Evolutionary conservation across 2,888 invertebrate genomes (phyloP), one percentile per base, ranked within the genome.

Genomic region (Apodemia mormo): DNA sequence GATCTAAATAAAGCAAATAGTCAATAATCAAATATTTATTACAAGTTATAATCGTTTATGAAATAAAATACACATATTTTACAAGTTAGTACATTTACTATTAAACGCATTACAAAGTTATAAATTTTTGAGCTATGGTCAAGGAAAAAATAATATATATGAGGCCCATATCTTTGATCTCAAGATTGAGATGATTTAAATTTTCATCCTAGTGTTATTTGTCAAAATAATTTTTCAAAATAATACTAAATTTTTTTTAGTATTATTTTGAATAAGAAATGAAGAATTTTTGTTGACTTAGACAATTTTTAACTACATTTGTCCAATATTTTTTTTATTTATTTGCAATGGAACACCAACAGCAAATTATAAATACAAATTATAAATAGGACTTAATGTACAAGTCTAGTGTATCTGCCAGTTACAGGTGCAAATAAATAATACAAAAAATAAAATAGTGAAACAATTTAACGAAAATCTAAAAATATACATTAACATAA

Each of bases 61-160:
- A 52, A 52, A 52, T 52, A 52, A 52, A 52, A 52, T 52, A 52
- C 52, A 52, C 52, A 52, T 52, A 52, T 52, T 52, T 52, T 52
- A 52, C 52, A 52, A 52, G 52, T 52, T 52, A 52, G 52, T 14
- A 52, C 14, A 52, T 52, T 52, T 52, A n/a, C 52, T 52, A n/a
- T 2, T 12, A 52, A 52, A 52, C 52, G n/a, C 5, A n/a, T n/a
- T 52, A 52, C 52, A 52, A 52, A 52, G n/a, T 52, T 52, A 52
- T 52, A 52, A n/a, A 7, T n/a, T 52, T 52, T 7, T 5, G 14
- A 52, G 2, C n/a, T 5, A 52, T 52, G 8, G 14, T 12, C n/a
- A 52, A 52, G 2, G 52, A 52, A 52, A 52, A 52, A 52, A 52
- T 52, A n/a, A 12, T 52, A 6, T 12, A 12, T 52, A 52, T 12